These are phyloP conservation scores for Syrphus vitripennis DNA, from an alignment of 2,888 invertebrate genomes.

Conservation along the genomic window DNA sequence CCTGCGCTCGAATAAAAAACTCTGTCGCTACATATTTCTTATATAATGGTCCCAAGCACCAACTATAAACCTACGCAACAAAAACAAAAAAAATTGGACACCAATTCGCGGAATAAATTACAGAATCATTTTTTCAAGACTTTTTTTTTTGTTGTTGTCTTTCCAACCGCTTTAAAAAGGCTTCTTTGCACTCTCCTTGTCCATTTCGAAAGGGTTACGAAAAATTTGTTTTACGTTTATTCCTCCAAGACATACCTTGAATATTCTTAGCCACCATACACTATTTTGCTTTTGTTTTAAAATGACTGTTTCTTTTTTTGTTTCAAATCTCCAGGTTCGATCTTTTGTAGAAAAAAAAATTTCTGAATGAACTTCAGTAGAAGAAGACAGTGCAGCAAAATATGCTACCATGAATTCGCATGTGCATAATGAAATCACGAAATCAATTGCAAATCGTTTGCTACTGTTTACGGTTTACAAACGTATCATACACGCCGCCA, in stretches of 20 bases:
- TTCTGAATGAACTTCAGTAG: slow-evolving; percentile 43
- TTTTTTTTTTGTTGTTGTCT: no score
- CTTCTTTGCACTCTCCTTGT: not conserved
- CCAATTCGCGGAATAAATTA: slow-evolving; percentile 48
- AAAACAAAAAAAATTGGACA: not conserved
- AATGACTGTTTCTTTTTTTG: not conserved
- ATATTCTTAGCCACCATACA: not conserved
- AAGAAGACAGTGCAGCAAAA: slow-evolving; percentile 24
- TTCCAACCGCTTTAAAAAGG: not conserved
- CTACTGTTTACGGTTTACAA: slow-evolving; percentile 65
- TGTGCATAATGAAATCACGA: slow-evolving; percentile 71
- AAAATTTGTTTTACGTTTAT: slow-evolving; percentile 62
- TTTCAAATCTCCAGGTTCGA: slow-evolving; percentile 62
- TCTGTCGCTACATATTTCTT: not conserved
- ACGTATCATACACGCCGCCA: slow-evolving; percentile 62
- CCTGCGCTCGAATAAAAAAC: not conserved
- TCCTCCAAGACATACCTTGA: slow-evolving; percentile 17
- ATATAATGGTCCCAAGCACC: not conserved
- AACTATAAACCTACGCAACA: not conserved
- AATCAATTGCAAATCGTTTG: slow-evolving; percentile 72
- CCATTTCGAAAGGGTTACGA: slow-evolving; percentile 36
- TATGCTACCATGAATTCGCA: slow-evolving; percentile 37
- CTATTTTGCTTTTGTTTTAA: not conserved
- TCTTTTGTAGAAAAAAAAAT: slow-evolving; percentile 1
- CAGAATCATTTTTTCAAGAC: not conserved